These are phyloP conservation scores for human (Homo sapiens) DNA, from an alignment of 2,113 vertebrate genomes.

Conservation along the genomic window GRCh38 chr14:40805501-40806000, in stretches of 20 bases:
- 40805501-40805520: neutral
- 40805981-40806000: rapidly evolving
- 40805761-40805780: neutral
- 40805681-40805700: neutral
- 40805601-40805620: constrained; percentile 2
- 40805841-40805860: neutral
- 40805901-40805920: neutral
- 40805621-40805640: neutral
- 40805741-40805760: neutral
- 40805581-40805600: neutral
- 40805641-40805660: neutral
- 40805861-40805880: neutral
- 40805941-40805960: neutral
- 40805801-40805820: neutral
- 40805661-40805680: neutral
- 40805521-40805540: neutral
- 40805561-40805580: neutral
- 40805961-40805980: neutral
- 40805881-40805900: neutral
- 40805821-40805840: neutral
- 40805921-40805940: neutral
- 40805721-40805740: neutral
- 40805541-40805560: neutral
- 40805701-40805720: neutral
- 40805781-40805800: neutral